These are phyloP conservation scores for Orthosia incerta DNA, from an alignment of 2,888 invertebrate genomes.

Conservation along the genomic window DNA sequence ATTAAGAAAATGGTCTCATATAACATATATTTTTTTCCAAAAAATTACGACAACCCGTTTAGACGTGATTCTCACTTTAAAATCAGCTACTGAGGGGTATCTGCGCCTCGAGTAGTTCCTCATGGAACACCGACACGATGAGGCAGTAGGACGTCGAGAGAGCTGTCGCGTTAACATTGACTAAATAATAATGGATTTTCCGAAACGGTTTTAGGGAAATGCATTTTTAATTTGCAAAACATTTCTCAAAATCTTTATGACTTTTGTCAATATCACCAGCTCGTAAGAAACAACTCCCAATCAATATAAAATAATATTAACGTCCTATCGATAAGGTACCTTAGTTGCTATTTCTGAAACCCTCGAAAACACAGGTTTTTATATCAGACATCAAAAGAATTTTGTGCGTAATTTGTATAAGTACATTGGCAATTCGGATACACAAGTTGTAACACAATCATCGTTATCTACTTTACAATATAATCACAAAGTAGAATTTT, in stretches of 20 bases:
- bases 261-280: background rate
- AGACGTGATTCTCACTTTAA: too few species aligned
- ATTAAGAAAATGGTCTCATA: too few species aligned
- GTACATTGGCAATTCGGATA: conserved; percentile 10
- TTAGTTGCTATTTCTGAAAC: background rate
- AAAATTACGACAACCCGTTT: too few species aligned
- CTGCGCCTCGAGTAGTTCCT: too few species aligned
- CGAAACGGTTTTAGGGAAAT: background rate
- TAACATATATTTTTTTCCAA: too few species aligned
- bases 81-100: too few species aligned
- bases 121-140: background rate
- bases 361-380: background rate
- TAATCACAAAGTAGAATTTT: conserved; percentile 38
- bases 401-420: background rate
- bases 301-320: background rate
- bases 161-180: background rate
- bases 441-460: conserved; percentile 19
- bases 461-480: conserved; percentile 31
- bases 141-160: background rate
- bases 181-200: background rate
- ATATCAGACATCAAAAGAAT: background rate
- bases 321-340: background rate
- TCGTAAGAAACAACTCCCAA: background rate
- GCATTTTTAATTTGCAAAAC: too few species aligned
- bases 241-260: background rate